Base-by-base conservation (phyloP, 2,113 vertebrate species). In the Dicaeum eximium region DNA sequence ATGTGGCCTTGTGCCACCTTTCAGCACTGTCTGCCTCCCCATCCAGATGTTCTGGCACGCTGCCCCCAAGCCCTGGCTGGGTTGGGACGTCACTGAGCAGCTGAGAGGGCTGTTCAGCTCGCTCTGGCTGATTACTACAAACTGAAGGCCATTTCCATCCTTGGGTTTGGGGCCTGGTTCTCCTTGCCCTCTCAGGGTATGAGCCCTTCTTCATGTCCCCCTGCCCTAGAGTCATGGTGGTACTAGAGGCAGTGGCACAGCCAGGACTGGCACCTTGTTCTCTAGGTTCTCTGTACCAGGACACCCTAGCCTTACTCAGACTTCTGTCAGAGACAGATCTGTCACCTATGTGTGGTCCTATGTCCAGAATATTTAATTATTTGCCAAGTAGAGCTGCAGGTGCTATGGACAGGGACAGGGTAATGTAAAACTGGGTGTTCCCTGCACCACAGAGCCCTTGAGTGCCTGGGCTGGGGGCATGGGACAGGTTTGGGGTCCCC, bases 141-240 rank as follows among this genome's bases (percentile, higher is more conserved):
- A 67, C n/a, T 7, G 1, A 3, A 81, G 70, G 57, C 27, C 25
- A 13, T 84, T 74, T 66, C 35, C 17, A 11, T 73, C 19, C 20
- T 30, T 73, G 47, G 4, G 4, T 38, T 67, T 83, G 50, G 14
- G 35, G 42, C 40, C 42, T 66, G 51, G 13, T 42, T 84, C 22
- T 56, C 21, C 40, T 54, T 84, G 28, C 4, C 16, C 42, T 19
- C 6, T 56, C 6, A 9, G 51, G 17, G 12, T 61, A 67, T 0
- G 0, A 10, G 35, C 10, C 7, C 17, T 8, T 77, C 38, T 80
- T 58, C 0, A 0, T 67, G 21, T 86, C 18, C 18, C 15, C 3
- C n/a, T 1, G 0, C 35, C 35, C 23, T 50, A 25, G 38, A 89
- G 22, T 69, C 37, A 37, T 7, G 10, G 31, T 51, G 50, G 28